These are phyloP conservation scores for Leptonema lineaticorne DNA, from an alignment of 1,140 invertebrate species.

Conservation along the genomic window DNA sequence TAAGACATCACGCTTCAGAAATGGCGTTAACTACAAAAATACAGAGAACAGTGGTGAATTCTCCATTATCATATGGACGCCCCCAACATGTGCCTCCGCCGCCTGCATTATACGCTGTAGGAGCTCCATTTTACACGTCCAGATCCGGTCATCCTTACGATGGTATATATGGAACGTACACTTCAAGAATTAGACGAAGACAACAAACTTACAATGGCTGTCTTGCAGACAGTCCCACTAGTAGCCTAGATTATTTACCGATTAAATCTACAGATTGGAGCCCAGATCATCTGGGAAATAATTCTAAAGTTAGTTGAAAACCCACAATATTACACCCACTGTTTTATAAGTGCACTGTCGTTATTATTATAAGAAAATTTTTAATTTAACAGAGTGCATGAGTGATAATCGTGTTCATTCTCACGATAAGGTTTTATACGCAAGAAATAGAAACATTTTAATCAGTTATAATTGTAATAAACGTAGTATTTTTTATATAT, in stretches of 20 bases:
- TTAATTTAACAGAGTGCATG: no score
- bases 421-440: no score
- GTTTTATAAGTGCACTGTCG: no score
- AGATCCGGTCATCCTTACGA: conserved; percentile 22
- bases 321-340: no score
- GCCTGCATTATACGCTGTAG: no score
- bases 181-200: conserved; percentile 16
- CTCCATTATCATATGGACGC: background rate
- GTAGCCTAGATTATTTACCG: conserved; percentile 35
- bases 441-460: no score
- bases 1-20: conserved; percentile 39
- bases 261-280: conserved; percentile 26
- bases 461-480: no score
- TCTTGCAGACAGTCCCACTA: conserved; percentile 32
- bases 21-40: conserved; percentile 11
- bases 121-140: conserved; percentile 1
- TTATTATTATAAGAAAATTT: no score
- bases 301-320: no score
- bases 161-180: conserved; percentile 14
- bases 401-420: no score
- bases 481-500: no score
- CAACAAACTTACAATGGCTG: conserved; percentile 13
- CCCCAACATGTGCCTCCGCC: background rate
- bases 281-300: conserved; percentile 22
- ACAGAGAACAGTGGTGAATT: background rate